These are phyloP conservation scores for Norana najaformis DNA, from an alignment of 2,888 invertebrate genomes.

Conservation along the genomic window DNA sequence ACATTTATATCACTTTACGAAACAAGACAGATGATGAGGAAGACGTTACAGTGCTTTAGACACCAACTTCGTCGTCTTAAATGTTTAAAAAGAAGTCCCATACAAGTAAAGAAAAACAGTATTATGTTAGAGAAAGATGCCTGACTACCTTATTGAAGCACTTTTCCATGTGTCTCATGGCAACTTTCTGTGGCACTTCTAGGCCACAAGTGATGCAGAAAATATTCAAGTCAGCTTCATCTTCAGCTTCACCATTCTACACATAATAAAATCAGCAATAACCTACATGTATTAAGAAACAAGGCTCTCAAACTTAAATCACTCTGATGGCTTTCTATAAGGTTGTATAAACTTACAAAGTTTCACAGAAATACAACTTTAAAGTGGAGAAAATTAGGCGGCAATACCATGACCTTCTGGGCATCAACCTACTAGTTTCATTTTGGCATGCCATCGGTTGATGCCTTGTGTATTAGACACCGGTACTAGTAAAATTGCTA, in stretches of 20 bases:
- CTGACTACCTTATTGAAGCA: conserved; percentile 87
- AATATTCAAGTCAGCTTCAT: conserved; percentile 77
- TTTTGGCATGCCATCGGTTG: no score
- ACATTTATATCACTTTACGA: not conserved
- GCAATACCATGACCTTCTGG: no score
- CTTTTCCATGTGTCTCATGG: conserved; percentile 95
- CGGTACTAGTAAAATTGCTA: no score
- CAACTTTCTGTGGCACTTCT: conserved; percentile 87
- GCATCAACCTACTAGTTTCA: no score
- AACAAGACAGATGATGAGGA: not conserved
- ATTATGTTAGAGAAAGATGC: not conserved
- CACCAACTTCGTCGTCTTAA: not conserved
- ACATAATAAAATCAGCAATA: conserved; percentile 30
- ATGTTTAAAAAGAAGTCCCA: not conserved
- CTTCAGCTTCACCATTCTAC: conserved; percentile 61
- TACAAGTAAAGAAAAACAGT: no score
- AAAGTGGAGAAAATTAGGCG: no score
- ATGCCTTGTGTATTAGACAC: no score
- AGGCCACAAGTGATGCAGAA: conserved; percentile 96
- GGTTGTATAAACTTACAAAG: not conserved
- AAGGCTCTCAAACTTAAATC: not conserved
- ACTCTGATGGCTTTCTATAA: not conserved
- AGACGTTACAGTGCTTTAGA: not conserved
- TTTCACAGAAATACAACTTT: not conserved
- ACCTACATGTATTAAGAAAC: not conserved